Evolutionary conservation across 2,113 vertebrate genomes (phyloP), one percentile per base, ranked within the genome.

Genomic region (Notothenia coriiceps): DNA sequence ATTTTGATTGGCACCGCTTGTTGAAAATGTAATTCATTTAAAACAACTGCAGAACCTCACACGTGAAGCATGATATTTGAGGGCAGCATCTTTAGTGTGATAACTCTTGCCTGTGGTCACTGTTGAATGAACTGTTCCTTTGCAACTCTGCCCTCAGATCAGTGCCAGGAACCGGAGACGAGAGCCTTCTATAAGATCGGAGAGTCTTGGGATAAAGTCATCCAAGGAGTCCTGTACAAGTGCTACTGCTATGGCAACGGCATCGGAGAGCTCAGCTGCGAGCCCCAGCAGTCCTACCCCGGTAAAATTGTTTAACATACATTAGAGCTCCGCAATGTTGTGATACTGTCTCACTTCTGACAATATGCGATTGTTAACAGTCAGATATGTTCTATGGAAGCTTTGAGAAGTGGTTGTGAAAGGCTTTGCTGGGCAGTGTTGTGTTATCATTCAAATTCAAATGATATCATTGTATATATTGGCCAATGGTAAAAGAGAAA

Each of bases 91-190:
- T 2, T 13, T 29, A 11, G 5, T 54, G 2, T 1, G 8, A 15
- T 35, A 59, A 35, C 15, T n/a, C 2, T 2, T 11, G 25, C 15
- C 4, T 2, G 1, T 49, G n/a, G 9, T 49, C 9, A 13, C 35
- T 59, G 10, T 33, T 77, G 15, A 13, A 47, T 46, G 15, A 49
- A 6, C 3, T 10, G 33, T 22, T 12, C 22, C 22, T 29, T 25
- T 76, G 2, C 80, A 62, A 51, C 35, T 79, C 20, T 79, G 12
- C 17, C 77, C 70, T 78, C 79, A 99, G 98, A 99, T 83, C 98
- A 99, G 79, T 99, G 98, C 93, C 98, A 98, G 88, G 98, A 99
- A 80, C 97, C 97, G 0, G 97, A 99, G 89, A 95, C 96, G 0
- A 95, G 91, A 47, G 96, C 94, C 4, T 98, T 98, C 90, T 98